These are phyloP conservation scores for Brenthis hecate DNA, from an alignment of 2,888 invertebrate species.

Conservation along the genomic window DNA sequence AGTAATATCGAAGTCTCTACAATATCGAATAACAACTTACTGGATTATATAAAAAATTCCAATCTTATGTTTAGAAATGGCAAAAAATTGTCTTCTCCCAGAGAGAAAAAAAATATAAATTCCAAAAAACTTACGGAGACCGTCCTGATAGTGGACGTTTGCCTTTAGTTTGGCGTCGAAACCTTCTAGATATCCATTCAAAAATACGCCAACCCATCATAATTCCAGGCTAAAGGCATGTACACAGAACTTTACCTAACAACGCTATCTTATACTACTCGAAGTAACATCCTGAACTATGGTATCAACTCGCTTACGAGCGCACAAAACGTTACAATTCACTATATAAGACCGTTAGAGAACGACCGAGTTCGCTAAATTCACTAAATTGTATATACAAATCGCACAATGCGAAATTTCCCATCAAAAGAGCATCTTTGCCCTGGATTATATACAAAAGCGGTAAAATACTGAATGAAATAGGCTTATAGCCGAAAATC, in stretches of 20 bases:
- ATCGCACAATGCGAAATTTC: slow-evolving; percentile 22
- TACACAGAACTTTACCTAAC: slow-evolving; percentile 50
- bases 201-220: slow-evolving; percentile 29
- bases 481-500: slow-evolving; percentile 55
- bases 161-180: slow-evolving; percentile 31
- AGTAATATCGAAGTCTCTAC: slow-evolving; percentile 61
- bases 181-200: slow-evolving; percentile 29
- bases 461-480: slow-evolving; percentile 62
- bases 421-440: slow-evolving; percentile 14
- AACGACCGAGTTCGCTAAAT: slow-evolving; percentile 56
- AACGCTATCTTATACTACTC: slow-evolving; percentile 64
- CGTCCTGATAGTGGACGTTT: slow-evolving; percentile 43
- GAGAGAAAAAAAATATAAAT: slow-evolving; percentile 46
- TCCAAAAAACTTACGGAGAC: slow-evolving; percentile 54
- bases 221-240: slow-evolving; percentile 34
- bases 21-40: slow-evolving; percentile 68
- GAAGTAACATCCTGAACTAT: slow-evolving; percentile 59
- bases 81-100: slow-evolving; percentile 48
- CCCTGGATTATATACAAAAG: slow-evolving; percentile 51
- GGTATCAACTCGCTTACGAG: slow-evolving; percentile 54
- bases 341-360: slow-evolving; percentile 54
- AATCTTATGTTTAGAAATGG: slow-evolving; percentile 60
- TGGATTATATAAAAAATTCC: slow-evolving; percentile 65
- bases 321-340: slow-evolving; percentile 60
- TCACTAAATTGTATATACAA: slow-evolving; percentile 56